Evolutionary conservation across 2,888 invertebrate species (phyloP).

Genomic region (Oxyteleia sp.): DNA sequence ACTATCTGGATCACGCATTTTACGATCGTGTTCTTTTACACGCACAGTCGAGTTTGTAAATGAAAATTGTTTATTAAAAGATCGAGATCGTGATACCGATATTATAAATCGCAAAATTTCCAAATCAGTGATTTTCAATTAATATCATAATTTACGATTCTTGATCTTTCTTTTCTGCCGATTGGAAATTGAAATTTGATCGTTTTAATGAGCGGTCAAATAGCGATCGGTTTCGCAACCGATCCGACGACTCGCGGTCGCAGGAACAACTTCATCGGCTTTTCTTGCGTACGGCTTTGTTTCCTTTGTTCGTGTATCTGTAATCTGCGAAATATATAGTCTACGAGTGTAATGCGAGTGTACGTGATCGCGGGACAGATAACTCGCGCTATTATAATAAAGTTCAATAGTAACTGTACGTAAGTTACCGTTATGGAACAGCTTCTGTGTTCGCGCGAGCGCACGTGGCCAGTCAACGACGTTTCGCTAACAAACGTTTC

Average conservation of each 20-base stretch:
- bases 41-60: too few species aligned
- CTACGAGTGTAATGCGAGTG: constrained; percentile 27
- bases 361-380: constrained; percentile 30
- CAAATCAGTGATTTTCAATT: too few species aligned
- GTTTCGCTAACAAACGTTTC: constrained; percentile 39
- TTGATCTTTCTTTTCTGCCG: too few species aligned
- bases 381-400: constrained; percentile 45
- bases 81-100: too few species aligned
- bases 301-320: constrained; percentile 44
- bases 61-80: too few species aligned
- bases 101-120: too few species aligned
- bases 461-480: constrained; percentile 22
- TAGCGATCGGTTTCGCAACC: neutral
- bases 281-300: constrained; percentile 22
- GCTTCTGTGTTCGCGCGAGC: constrained; percentile 31
- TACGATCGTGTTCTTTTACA: too few species aligned
- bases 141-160: too few species aligned
- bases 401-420: constrained; percentile 49
- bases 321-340: constrained; percentile 37
- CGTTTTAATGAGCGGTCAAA: constrained; percentile 10
- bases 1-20: neutral
- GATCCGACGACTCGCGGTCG: constrained; percentile 26
- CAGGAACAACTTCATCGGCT: constrained; percentile 39
- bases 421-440: constrained; percentile 38
- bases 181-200: too few species aligned